Evolutionary conservation across 2,113 vertebrate species (phyloP).

Genomic region (Tragelaphus strepsiceros): DNA sequence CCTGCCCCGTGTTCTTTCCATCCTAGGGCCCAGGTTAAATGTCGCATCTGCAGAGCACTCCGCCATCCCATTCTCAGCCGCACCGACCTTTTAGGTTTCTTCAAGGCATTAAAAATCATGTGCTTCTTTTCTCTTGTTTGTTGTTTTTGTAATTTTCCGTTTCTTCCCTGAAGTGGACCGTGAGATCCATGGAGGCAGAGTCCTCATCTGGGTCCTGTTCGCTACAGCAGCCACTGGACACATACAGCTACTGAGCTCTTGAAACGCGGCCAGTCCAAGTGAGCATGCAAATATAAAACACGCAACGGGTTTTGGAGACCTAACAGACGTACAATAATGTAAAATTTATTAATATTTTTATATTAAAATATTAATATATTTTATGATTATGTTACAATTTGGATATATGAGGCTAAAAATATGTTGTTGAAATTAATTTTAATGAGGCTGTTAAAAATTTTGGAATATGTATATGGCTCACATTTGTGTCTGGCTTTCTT

Average conservation of each 20-base stretch:
- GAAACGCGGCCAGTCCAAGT: neutral
- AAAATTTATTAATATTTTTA: neutral
- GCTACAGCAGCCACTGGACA: fast-evolving
- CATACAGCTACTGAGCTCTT: fast-evolving
- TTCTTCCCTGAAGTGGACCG: neutral
- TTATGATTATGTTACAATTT: neutral
- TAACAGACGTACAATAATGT: neutral
- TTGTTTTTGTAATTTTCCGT: neutral
- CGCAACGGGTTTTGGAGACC: neutral
- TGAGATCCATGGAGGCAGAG: neutral
- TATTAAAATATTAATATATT: neutral
- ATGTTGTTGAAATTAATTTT: neutral
- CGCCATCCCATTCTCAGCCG: neutral
- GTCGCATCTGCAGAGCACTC: neutral
- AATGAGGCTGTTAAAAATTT: neutral
- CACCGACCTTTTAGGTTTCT: neutral
- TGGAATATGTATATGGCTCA: neutral
- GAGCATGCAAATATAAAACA: neutral
- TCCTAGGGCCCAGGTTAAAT: neutral
- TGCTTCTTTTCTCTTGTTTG: neutral
- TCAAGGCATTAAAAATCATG: neutral
- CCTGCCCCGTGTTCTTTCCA: neutral
- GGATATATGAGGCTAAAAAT: neutral
- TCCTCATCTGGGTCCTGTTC: fast-evolving
- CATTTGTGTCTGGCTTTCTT: neutral